Base-by-base conservation (phyloP, 2,797 vertebrate species). In the Anabas testudineus region DNA sequence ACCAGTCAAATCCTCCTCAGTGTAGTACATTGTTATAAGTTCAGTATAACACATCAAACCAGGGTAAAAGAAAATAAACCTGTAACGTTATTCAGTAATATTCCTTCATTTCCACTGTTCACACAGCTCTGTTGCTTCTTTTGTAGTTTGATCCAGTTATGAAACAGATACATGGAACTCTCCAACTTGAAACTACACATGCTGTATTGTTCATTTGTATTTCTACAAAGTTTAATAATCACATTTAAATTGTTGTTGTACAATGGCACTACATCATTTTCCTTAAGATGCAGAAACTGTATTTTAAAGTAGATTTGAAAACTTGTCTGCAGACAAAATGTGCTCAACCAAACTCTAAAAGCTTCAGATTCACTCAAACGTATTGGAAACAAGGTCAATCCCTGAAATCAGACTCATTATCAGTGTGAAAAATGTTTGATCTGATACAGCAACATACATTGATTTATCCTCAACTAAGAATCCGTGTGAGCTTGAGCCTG, bases 401-500 rank as follows among this genome's bases (percentile, higher is more conserved):
- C 60, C 64, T 63, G 56, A 64, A 66, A 30, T 46, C 42, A 36
- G 22, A 53, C 24, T 51, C 10, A 2, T n/a, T 13, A 2, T 10
- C 10, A 4, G 22, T 1, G 28, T 13, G 30, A 59, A 5, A 55
- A 51, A 48, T 10, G 6, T 12, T 14, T 16, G 18, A 36, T 30
- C 26, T 3, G 59, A 53, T 8, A 39, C n/a, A 48, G 39, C 36
- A 36, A 37, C 47, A 13, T 39, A 32, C 10, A 19, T 4, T 3
- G 7, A 37, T 8, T 10, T 19, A 9, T 24, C 36, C 22, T 26
- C 12, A 9, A 2, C 9, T 7, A 14, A n/a, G 18, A 21, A 58
- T 30, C 3, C 28, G 4, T 5, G 2, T 21, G 32, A 78, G 21
- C 57, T 37, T 60, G 43, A 56, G 34, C 49, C 69, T 72, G 48